Evolutionary conservation across 2,888 invertebrate genomes (phyloP), one percentile per base, ranked within the genome.

Genomic region (Craniophora ligustri): DNA sequence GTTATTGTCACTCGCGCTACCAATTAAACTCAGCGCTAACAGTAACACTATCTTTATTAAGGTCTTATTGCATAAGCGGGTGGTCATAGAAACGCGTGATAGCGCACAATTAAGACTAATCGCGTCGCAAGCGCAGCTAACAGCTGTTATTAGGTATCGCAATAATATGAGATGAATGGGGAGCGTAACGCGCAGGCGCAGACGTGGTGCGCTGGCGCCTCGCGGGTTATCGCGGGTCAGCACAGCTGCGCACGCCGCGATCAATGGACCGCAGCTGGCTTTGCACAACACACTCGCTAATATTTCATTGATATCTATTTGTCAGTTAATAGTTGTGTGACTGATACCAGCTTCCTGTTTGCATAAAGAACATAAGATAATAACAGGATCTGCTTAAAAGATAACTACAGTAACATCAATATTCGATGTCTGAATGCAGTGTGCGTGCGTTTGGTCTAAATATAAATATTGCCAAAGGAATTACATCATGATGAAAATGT

Each of bases 221-320:
- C 82, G 82, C 83, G 85, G 91, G 91, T 91, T 91, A 91, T 91
- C 91, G 80, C 80, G 81, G 90, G 90, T 88, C 82, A 78, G 51
- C 66, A 51, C 88, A 84, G 76, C 70, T 70, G 72, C 76, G 81
- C 65, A 53, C 73, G 71, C 63, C 59, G 50, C 76, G 79, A 81
- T 86, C 85, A 85, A 86, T 86, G 85, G 78, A 76, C 67, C 70
- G 75, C 73, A 73, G 81, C 82, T 84, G 78, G 75, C 72, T 70
- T 58, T 63, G 64, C 75, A 77, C 64, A 75, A 72, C 67, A 72
- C 28, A 68, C 75, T 63, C 64, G 64, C 70, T 65, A 66, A 76
- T 72, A 62, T 64, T 75, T 65, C 76, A 75, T 76, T 75, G 76
- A 78, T 79, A 79, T 72, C 71, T 78, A 72, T 69, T 75, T 66